phyloP scores from a whole-genome alignment of 2,888 invertebrate species.

The Ligdia adustata region DNA sequence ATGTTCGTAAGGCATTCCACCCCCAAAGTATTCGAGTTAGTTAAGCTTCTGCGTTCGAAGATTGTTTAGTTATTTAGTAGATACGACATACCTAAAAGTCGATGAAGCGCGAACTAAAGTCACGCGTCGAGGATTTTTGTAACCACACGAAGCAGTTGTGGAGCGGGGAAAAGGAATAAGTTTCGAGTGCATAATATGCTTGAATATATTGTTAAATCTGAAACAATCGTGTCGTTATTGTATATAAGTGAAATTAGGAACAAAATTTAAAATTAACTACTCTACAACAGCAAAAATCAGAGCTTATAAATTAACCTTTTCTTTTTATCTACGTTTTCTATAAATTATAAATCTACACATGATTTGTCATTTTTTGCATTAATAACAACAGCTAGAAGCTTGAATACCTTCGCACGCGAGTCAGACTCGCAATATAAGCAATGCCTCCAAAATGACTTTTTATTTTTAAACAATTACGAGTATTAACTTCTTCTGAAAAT shows the following conservation, averaged over 20 bases:
- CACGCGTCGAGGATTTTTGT: constrained; percentile 74
- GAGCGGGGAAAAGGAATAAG: constrained; percentile 25
- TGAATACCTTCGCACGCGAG: too few species aligned
- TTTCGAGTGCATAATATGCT: constrained; percentile 3
- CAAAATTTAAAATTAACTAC: too few species aligned
- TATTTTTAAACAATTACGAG: too few species aligned
- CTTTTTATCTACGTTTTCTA: too few species aligned
- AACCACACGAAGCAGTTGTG: constrained; percentile 61
- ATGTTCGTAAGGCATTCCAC: constrained; percentile 39
- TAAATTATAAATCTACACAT: too few species aligned
- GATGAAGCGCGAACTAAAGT: constrained; percentile 74
- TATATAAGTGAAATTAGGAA: too few species aligned
- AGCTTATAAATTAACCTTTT: too few species aligned
- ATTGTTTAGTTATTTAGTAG: constrained; percentile 60
- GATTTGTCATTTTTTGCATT: neutral
- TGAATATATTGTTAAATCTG: neutral
- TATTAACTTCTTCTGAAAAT: too few species aligned
- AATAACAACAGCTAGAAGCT: neutral
- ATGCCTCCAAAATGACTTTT: too few species aligned
- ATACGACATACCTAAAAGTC: constrained; percentile 70
- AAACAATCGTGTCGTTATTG: neutral
- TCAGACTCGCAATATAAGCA: too few species aligned
- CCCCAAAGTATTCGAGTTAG: constrained; percentile 55
- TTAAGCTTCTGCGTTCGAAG: constrained; percentile 57
- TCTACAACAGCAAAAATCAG: too few species aligned